Percentiles rank a stretch among this genome's conserved stretches.
Evolutionary conservation across 2,888 invertebrate species (phyloP).

Genomic region (Torymus auratus): DNA sequence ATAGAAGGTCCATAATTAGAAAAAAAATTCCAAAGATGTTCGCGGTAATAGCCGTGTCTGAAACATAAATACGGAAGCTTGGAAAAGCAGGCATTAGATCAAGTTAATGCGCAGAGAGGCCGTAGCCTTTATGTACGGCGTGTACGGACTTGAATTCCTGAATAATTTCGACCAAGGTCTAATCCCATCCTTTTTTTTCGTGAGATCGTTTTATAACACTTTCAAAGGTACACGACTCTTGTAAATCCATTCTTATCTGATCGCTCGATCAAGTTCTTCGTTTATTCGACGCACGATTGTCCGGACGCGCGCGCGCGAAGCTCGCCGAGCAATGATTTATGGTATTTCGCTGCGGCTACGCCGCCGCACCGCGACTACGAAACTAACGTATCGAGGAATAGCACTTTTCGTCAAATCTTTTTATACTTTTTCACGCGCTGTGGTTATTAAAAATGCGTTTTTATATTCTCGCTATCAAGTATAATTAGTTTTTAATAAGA

Average conservation of each 20-base stretch:
- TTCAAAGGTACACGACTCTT: constrained; percentile 57
- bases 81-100: constrained; percentile 50
- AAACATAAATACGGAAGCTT: constrained; percentile 54
- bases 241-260: constrained; percentile 59
- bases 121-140: constrained; percentile 5
- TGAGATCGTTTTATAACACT: constrained; percentile 60
- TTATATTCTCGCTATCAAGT: no score
- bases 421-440: background rate
- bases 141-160: constrained; percentile 47
- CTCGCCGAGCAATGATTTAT: constrained; percentile 55
- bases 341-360: constrained; percentile 31
- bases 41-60: background rate
- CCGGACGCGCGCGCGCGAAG: constrained; percentile 37
- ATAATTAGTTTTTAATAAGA: no score
- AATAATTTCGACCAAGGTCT: constrained; percentile 59
- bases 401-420: constrained; percentile 9
- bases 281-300: constrained; percentile 59
- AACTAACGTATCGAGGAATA: constrained; percentile 32
- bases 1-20: background rate
- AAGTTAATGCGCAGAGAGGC: constrained; percentile 28
- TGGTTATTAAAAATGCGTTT: no score
- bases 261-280: constrained; percentile 57
- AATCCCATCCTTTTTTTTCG: constrained; percentile 50
- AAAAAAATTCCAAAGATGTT: constrained; percentile 13
- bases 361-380: constrained; percentile 23